Evolutionary conservation across 1,140 invertebrate species (phyloP), one percentile per base, ranked within the genome.

Genomic region (Drosophila mayri): DNA sequence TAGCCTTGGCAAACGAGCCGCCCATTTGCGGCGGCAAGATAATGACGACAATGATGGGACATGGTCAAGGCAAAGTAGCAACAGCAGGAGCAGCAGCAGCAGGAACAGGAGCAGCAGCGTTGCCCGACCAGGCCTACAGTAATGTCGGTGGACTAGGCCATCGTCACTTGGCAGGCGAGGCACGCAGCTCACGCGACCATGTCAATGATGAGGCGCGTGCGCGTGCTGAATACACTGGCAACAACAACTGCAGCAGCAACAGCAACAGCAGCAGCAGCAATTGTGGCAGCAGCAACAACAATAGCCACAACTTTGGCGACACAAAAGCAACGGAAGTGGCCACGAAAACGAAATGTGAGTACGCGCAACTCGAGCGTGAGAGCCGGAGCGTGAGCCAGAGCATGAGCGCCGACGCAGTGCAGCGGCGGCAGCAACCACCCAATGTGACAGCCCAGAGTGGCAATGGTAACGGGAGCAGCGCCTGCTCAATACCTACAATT

Each of bases 281-380:
- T 57, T 35, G 35, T 35, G 35, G 35, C 35, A 79, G 7, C 59
- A 63, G 14, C 54, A 64, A 14, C 43, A 49, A 41, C 49, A 54
- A 38, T 38, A 62, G 16, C 59, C 49, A 52, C 43, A 62, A 59
- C 49, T 54, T 47, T 52, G 61, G 37, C 63, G 63, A 58, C 76
- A 65, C 61, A 43, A 58, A 76, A 49, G 58, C 71, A 87, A 50
- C 84, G 83, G 83, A 87, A 87, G 76, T 87, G 65, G 72, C 59
- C 59, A 87, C 70, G 64, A 88, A 87, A 73, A 87, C 70, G 64
- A 88, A 83, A 73, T 83, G 64, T 62, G 83, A 87, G 80, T 79
- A 86, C 84, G 80, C 84, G 84, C 84, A 87, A 87, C 80, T 87
- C 84, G 84, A 87, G 84, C 84, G 74, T 87, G 84, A 87, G 84